Evolutionary conservation across 2,888 invertebrate species (phyloP).

Genomic region (Leucozona laternaria): DNA sequence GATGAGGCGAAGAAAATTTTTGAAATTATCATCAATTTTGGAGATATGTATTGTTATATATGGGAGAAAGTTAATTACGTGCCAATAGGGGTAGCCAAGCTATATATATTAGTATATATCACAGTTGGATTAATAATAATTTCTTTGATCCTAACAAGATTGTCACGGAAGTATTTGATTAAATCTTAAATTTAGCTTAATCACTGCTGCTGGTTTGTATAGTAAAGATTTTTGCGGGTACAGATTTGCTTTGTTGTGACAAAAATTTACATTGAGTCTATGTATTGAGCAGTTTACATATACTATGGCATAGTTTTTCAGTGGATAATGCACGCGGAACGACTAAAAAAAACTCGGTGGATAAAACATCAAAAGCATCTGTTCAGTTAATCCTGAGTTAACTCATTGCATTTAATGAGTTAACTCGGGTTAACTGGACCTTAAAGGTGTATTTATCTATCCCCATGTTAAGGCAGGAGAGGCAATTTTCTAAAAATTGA

Average conservation of each 20-base stretch:
- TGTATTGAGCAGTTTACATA: no score
- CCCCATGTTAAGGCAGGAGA: no score
- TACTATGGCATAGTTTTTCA: no score
- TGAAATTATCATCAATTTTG: constrained; percentile 8
- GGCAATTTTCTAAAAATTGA: no score
- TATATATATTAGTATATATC: not conserved
- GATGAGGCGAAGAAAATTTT: constrained; percentile 52
- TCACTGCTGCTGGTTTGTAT: constrained; percentile 13
- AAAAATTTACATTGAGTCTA: no score
- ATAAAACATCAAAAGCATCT: no score
- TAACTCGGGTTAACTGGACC: no score
- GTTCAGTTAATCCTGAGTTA: no score
- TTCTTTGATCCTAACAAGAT: constrained; percentile 30
- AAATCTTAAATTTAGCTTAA: not conserved
- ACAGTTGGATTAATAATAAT: constrained; percentile 36
- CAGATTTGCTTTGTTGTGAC: not conserved
- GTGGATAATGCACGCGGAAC: no score
- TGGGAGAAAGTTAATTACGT: constrained; percentile 70
- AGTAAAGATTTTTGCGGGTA: not conserved
- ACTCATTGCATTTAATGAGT: no score
- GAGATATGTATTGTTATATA: constrained; percentile 31
- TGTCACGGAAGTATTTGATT: constrained; percentile 49
- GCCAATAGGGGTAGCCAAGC: constrained; percentile 40
- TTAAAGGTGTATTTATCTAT: no score
- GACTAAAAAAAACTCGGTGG: no score